Conservation (phyloP, 2,113 vertebrate species). For the Nesoenas mayeri region DNA sequence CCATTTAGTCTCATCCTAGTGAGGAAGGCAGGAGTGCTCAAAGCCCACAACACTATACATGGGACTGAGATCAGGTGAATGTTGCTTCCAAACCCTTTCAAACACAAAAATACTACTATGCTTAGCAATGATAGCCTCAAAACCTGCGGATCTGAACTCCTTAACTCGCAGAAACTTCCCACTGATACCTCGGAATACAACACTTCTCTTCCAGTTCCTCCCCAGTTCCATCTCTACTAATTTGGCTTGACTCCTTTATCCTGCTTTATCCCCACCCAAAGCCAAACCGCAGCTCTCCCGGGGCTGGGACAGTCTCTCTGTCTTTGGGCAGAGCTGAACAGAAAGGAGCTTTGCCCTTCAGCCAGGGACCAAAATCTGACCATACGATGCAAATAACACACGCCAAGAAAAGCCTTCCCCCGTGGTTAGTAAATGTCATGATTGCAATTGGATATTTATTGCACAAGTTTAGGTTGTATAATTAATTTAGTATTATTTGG, state of each 20-base stretch:
- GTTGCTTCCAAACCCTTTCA: background rate
- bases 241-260: too few relatives aligned
- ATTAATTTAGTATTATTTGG: slow-evolving; percentile 33
- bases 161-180: background rate
- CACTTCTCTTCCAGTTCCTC: background rate
- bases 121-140: background rate
- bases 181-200: background rate
- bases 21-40: background rate
- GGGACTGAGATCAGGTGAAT: background rate
- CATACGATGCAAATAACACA: rapidly evolving
- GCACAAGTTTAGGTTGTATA: background rate
- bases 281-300: background rate
- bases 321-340: background rate
- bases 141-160: background rate
- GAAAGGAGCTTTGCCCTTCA: background rate
- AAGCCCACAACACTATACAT: background rate
- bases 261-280: background rate
- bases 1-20: too few relatives aligned
- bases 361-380: background rate
- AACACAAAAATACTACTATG: background rate
- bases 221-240: background rate
- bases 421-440: background rate
- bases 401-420: background rate
- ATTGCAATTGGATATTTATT: background rate
- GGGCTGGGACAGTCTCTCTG: background rate